Conservation (phyloP, 1,140 invertebrate species). For the Drosophila burlai region DNA sequence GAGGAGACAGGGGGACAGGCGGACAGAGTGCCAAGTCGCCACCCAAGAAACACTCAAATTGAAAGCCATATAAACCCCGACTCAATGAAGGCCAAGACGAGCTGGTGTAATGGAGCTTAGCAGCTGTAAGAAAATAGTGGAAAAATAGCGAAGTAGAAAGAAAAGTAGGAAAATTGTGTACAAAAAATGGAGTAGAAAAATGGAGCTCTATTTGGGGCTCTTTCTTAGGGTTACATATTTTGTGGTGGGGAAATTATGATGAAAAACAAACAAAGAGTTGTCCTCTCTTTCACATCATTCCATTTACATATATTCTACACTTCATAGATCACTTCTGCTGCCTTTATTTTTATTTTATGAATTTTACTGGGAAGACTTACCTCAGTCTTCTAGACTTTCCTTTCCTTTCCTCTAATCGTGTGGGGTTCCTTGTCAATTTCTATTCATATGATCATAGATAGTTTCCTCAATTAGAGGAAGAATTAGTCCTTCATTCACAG, state of each 20-base stretch:
- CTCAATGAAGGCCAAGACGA: constrained; percentile 27
- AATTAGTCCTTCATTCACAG: constrained; percentile 3
- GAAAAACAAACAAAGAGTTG: no score
- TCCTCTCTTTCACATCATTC: no score
- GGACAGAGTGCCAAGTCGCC: neutral
- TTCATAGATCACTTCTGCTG: no score
- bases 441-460: neutral
- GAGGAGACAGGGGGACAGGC: constrained; percentile 2
- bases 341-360: neutral
- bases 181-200: no score
- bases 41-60: constrained; percentile 56
- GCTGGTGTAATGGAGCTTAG: constrained; percentile 11
- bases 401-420: no score
- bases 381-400: neutral
- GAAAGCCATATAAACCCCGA: constrained; percentile 44
- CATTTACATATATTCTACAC: no score
- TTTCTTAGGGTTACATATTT: no score
- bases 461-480: constrained; percentile 49
- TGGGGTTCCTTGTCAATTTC: neutral
- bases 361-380: neutral
- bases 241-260: no score
- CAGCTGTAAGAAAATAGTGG: neutral
- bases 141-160: neutral
- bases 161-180: no score
- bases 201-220: no score